phyloP scores from a whole-genome alignment of 2,797 vertebrate species.

The Enteromius thamalakanensis region DNA sequence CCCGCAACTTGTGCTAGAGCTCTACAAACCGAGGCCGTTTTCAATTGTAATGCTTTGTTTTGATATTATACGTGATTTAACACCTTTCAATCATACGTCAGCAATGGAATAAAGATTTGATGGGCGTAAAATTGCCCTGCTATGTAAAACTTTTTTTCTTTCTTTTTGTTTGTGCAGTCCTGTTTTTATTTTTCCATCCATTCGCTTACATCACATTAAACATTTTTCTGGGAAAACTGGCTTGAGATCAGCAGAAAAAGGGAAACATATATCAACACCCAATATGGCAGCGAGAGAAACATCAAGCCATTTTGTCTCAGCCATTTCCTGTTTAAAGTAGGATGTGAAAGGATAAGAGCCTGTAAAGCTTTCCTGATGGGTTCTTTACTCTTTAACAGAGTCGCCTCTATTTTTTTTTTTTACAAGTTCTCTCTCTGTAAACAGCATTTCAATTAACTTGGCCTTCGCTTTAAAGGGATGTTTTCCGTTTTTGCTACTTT shows the following conservation, averaged over 20 bases:
- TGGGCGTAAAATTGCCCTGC: neutral
- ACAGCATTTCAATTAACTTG: constrained; percentile 41
- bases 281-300: constrained; percentile 28
- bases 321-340: constrained; percentile 50
- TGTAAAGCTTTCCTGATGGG: constrained; percentile 45
- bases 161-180: neutral
- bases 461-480: constrained; percentile 9
- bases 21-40: neutral
- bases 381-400: constrained; percentile 44
- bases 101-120: neutral
- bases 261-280: constrained; percentile 43
- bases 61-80: neutral
- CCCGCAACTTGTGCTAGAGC: constrained; percentile 6
- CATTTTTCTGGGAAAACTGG: constrained; percentile 26
- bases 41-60: neutral
- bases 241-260: constrained; percentile 21
- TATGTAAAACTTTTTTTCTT: neutral
- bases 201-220: constrained; percentile 30
- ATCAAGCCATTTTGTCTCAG: constrained; percentile 45
- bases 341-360: constrained; percentile 47
- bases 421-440: constrained; percentile 15
- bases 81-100: constrained; percentile 6
- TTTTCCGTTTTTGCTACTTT: constrained; percentile 15
- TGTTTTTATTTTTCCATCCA: constrained; percentile 27
- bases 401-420: constrained; percentile 3